These are phyloP conservation scores for Parnassius smintheus DNA, from an alignment of 2,888 invertebrate species.

Conservation along the genomic window DNA sequence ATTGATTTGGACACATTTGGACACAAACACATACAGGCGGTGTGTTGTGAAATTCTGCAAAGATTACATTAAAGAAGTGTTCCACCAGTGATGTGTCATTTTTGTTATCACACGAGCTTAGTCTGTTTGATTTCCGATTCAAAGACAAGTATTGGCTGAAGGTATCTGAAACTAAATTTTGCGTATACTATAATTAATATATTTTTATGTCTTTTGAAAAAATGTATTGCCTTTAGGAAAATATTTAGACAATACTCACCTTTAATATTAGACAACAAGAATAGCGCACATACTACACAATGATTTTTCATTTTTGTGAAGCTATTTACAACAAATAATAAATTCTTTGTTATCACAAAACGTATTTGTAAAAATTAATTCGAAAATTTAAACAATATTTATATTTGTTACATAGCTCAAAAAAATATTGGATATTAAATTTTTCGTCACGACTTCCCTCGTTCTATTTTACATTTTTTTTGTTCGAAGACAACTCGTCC, in stretches of 20 bases:
- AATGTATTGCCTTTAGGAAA: background rate
- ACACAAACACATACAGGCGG: constrained; percentile 66
- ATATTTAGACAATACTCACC: constrained; percentile 4
- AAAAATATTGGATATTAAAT: no score
- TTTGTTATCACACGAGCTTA: constrained; percentile 15
- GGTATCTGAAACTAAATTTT: constrained; percentile 22
- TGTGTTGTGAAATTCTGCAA: constrained; percentile 56
- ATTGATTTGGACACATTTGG: constrained; percentile 59
- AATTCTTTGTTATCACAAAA: no score
- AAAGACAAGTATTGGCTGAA: constrained; percentile 22
- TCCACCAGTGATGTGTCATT: constrained; percentile 41
- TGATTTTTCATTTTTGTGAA: background rate
- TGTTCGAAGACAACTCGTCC: constrained; percentile 1
- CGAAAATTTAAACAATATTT: no score
- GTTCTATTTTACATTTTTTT: background rate
- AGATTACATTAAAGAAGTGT: constrained; percentile 64
- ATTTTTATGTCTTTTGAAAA: background rate
- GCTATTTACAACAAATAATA: constrained; percentile 1
- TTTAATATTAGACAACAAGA: constrained; percentile 5
- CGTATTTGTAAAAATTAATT: no score
- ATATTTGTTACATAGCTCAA: no score
- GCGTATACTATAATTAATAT: background rate
- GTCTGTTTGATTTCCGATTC: constrained; percentile 5
- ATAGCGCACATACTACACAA: background rate
- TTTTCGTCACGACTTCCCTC: no score